Percentiles rank a stretch among this genome's conserved stretches.
phyloP scores from a whole-genome alignment of 2,888 invertebrate genomes.

The Ctena decussata region DNA sequence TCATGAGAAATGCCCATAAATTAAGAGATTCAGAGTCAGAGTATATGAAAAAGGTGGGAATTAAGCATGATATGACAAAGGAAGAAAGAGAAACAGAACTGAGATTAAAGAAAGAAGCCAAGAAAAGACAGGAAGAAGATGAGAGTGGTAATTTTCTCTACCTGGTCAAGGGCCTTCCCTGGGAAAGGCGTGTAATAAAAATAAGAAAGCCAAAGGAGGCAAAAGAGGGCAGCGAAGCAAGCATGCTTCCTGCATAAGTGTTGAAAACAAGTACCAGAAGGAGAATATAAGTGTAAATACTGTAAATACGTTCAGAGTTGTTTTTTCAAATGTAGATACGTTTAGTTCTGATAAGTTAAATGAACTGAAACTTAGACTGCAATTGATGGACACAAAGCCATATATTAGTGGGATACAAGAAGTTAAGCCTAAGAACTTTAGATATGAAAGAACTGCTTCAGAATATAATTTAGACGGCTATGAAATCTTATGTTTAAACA shows the following conservation, averaged over 20 bases:
- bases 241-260: background rate
- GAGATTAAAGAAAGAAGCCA: constrained; percentile 10
- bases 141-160: constrained; percentile 3
- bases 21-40: background rate
- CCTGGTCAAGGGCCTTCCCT: constrained; percentile 17
- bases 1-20: background rate
- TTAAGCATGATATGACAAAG: constrained; percentile 27
- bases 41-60: constrained; percentile 10
- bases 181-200: constrained; percentile 20
- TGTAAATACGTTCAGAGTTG: background rate
- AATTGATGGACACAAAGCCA: background rate
- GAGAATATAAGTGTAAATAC: constrained; percentile 6
- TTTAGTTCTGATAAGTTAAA: constrained; percentile 7
- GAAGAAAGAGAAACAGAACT: constrained; percentile 5
- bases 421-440: constrained; percentile 21
- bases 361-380: background rate
- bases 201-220: background rate
- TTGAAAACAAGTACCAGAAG: background rate
- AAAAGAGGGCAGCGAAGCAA: background rate
- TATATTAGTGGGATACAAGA: constrained; percentile 3
- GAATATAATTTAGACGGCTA: constrained; percentile 26
- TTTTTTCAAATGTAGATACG: constrained; percentile 24
- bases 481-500: background rate
- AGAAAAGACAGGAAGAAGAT: background rate
- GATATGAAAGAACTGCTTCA: background rate